Evolutionary conservation across 1,140 invertebrate species (phyloP), one percentile per base, ranked within the genome.

Genomic region (Papilio xuthus): DNA sequence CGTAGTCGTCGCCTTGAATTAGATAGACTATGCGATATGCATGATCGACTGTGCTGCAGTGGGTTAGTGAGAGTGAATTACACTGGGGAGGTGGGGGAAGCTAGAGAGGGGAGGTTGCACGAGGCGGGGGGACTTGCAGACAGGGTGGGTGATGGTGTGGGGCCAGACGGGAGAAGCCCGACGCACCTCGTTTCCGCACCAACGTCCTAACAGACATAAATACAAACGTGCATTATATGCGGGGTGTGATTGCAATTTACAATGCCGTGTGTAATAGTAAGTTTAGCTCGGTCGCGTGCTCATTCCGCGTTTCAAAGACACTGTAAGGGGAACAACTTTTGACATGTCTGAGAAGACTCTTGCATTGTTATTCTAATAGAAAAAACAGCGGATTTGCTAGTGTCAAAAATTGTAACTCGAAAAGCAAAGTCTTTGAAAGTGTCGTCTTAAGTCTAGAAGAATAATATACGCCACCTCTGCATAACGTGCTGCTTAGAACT

Each of bases 1-100:
- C 72, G 81, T 85, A 81, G 82, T 82, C 86, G 87, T 92, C 82
- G 87, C 90, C 88, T 90, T 91, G 88, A 91, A 92, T 93, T 93
- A 92, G 89, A 87, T 88, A 85, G 85, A 84, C 81, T 80, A 81
- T 85, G 83, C 84, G 87, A 89, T 90, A 90, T 91, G 90, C 90
- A 90, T 92, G 92, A 93, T 92, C 88, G 92, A 93, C 88, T 92
- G 87, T 88, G 88, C 88, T 93, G 92, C 91, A 93, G 91, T 93
- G 90, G 92, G 92, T 93, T 93, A 93, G 92, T 93, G 92, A 93
- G 92, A 93, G 92, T 93, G 91, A 93, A 93, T 92, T 92, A 92
- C 87, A 86, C 81, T 37, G 71, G 86, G 84, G 75, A 78, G 77
- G 74, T 42, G 50, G 78, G 44, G 72, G 50, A 18, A n/a, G 50